Evolutionary conservation across 1,140 invertebrate genomes (phyloP).

Genomic region (Apis cerana): DNA sequence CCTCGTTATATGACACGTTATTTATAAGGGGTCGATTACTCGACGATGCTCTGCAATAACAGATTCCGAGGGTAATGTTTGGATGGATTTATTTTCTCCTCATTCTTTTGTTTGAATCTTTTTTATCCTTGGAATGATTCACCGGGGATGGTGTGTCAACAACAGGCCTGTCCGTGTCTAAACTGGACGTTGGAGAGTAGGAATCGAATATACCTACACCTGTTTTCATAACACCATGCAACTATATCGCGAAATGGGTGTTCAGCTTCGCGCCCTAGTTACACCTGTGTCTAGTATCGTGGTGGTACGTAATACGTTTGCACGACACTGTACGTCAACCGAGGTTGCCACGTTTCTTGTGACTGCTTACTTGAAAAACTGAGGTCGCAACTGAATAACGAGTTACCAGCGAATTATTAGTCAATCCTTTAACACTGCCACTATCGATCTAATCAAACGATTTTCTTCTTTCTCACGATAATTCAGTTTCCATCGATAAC

Average conservation of each 20-base stretch:
- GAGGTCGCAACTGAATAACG: slow-evolving; percentile 43
- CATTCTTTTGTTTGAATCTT: slow-evolving; percentile 33
- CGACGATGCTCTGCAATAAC: slow-evolving; percentile 24
- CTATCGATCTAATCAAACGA: background rate
- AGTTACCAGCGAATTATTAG: slow-evolving; percentile 40
- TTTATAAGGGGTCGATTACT: slow-evolving; percentile 40
- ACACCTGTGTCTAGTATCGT: slow-evolving; percentile 62
- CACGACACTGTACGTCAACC: slow-evolving; percentile 48
- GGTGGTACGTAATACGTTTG: slow-evolving; percentile 50
- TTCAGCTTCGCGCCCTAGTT: slow-evolving; percentile 69
- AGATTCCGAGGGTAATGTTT: slow-evolving; percentile 24
- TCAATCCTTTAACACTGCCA: slow-evolving; percentile 17
- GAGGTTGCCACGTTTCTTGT: slow-evolving; percentile 53
- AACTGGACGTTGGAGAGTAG: background rate
- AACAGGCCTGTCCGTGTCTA: background rate
- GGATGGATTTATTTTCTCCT: slow-evolving; percentile 29
- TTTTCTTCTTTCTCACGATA: slow-evolving; percentile 2
- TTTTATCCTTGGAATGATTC: slow-evolving; percentile 46
- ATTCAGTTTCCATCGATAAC: background rate
- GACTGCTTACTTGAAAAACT: slow-evolving; percentile 41
- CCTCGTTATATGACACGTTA: slow-evolving; percentile 23
- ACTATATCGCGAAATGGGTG: slow-evolving; percentile 58
- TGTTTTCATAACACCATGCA: slow-evolving; percentile 49
- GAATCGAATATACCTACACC: slow-evolving; percentile 42
- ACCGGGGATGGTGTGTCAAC: slow-evolving; percentile 36